Percentiles rank a stretch among this genome's conserved stretches.
These are phyloP conservation scores for human (Homo sapiens) DNA, from an alignment of 2,113 vertebrate genomes.

Conservation along the genomic window DNA sequence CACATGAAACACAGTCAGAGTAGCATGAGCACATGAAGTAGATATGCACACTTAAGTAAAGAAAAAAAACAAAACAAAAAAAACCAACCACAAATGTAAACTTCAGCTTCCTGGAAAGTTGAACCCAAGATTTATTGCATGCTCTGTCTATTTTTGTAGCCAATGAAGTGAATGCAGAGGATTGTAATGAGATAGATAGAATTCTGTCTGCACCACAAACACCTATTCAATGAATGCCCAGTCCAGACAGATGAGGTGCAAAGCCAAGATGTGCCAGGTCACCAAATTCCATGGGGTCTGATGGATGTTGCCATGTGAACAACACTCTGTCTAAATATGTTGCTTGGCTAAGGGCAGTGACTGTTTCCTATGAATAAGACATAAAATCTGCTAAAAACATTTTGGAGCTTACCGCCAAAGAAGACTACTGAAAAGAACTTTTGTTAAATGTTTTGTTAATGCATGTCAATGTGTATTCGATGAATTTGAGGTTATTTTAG, in stretches of 20 bases:
- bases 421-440: neutral
- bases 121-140: neutral
- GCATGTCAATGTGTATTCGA: slow-evolving; percentile 11
- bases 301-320: slow-evolving; percentile 53
- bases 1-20: neutral
- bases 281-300: neutral
- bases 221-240: slow-evolving; percentile 44
- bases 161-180: slow-evolving; percentile 48
- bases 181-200: slow-evolving; percentile 59
- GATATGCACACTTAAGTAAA: neutral
- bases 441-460: slow-evolving; percentile 34
- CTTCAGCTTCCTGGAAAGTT: slow-evolving; percentile 38
- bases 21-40: neutral
- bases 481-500: slow-evolving; percentile 55
- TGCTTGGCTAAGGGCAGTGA: neutral
- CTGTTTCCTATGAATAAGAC: slow-evolving; percentile 42
- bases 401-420: slow-evolving; percentile 40
- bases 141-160: slow-evolving; percentile 42
- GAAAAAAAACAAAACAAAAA: neutral
- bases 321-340: neutral
- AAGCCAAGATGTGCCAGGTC: slow-evolving; percentile 7
- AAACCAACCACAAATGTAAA: neutral
- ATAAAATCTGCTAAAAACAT: neutral
- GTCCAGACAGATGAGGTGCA: slow-evolving; percentile 2
- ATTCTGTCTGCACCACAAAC: neutral